Percentiles rank a stretch among this genome's conserved stretches.
Conservation (phyloP, 2,888 invertebrate species). For the Cataglyphis albicans region DNA sequence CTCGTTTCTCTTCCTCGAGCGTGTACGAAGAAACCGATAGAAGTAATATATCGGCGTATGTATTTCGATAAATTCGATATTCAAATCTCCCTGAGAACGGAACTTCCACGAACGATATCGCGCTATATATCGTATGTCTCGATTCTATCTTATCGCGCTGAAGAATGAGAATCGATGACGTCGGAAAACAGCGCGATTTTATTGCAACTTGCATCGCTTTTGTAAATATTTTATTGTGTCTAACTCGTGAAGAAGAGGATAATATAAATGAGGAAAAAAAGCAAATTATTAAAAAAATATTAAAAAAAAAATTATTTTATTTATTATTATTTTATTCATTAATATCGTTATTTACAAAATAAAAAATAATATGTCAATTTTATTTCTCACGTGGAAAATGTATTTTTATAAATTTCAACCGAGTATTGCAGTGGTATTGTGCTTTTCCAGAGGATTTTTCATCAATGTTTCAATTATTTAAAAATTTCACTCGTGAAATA, state of each 20-base stretch:
- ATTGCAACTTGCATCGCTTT: constrained; percentile 39
- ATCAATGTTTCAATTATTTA: constrained; percentile 1
- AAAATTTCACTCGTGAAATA: neutral
- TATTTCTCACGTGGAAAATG: neutral
- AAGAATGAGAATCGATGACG: constrained; percentile 35
- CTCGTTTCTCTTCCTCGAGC: constrained; percentile 65
- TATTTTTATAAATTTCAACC: neutral
- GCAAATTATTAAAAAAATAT: no score
- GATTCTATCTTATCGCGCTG: constrained; percentile 57
- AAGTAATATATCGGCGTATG: constrained; percentile 60
- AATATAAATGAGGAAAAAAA: neutral
- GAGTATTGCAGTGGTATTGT: neutral
- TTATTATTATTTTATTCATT: neutral
- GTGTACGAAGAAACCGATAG: constrained; percentile 66
- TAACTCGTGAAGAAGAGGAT: neutral
- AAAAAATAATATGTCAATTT: neutral
- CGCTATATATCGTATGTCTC: constrained; percentile 43
- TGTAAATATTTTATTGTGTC: constrained; percentile 9
- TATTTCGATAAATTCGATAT: constrained; percentile 69
- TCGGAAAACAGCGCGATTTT: constrained; percentile 28
- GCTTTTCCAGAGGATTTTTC: neutral
- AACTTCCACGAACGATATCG: constrained; percentile 58
- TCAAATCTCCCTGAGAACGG: constrained; percentile 49
- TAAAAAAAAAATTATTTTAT: neutral
- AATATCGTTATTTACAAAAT: neutral